These are phyloP conservation scores for Haemorhous mexicanus DNA, from an alignment of 2,113 vertebrate species.

Conservation along the genomic window DNA sequence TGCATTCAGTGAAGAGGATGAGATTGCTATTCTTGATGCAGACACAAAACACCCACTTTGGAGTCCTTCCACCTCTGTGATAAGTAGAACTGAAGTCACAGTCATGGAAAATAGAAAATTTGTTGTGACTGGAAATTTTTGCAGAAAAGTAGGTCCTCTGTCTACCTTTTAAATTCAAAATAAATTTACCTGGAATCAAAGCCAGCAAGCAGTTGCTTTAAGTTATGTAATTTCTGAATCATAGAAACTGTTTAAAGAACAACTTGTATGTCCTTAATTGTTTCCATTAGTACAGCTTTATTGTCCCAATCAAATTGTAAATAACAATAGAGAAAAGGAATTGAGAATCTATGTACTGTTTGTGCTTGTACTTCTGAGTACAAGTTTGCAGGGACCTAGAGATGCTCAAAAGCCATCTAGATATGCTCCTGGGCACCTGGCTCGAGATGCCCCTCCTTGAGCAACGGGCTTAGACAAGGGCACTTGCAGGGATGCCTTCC, in stretches of 20 bases:
- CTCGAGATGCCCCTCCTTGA: background rate
- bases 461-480: accelerated
- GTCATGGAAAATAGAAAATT: background rate
- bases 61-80: background rate
- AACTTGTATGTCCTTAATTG: background rate
- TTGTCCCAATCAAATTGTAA: background rate
- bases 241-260: background rate
- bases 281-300: background rate
- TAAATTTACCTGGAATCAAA: background rate
- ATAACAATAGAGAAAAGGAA: background rate
- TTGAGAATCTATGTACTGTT: background rate
- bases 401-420: background rate
- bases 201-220: background rate
- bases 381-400: background rate
- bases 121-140: background rate
- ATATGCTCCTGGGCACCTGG: background rate
- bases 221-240: background rate
- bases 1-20: background rate
- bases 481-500: background rate
- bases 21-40: background rate
- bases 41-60: background rate
- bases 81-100: background rate
- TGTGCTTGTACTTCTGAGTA: background rate
- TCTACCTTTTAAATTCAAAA: background rate
- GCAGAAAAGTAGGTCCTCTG: background rate